Base-by-base conservation (phyloP, 2,888 invertebrate species). In the Cotesia congregata region DNA sequence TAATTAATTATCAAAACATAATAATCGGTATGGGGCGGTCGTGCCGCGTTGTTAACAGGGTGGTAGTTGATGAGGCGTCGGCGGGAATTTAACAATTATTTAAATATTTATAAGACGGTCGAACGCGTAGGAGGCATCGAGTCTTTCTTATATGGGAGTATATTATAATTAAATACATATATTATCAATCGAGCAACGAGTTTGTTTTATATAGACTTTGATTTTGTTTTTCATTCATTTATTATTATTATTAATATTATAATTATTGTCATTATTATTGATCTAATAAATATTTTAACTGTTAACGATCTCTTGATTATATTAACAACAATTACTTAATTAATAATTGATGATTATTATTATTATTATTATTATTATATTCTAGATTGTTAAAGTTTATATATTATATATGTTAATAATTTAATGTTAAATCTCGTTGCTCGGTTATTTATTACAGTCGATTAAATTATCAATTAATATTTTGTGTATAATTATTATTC, bases 1-100 rank as follows among this genome's bases (percentile, higher is more conserved):
- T 62, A 17, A n/a, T 60, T 20, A 62, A 62, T 62, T 15, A 62
- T 62, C 15, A 17, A n/a, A 20, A 20, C 15, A 62, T 59, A 62
- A 50, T 30, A 71, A 68, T 74, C 74, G 77, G 70, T 71, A 77
- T 74, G 77, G 77, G 74, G 77, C 77, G 77, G 77, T 76, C 68
- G 76, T 72, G 50, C 50, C 50, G 77, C 73, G 77, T 74, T 62
- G 74, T 38, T 50, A 20, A 64, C 74, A 69, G 65, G 71, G 50
- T 60, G 77, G 73, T 50, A 65, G 6, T 50, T 70, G 72, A 62
- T 60, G 41, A 70, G 67, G 74, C 70, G 74, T 71, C 74, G 77
- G 71, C 74, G 74, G 61, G 67, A 65, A 60, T 73, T 60, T 69
- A 20, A 9, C 30, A 40, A n/a, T 65, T 50, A 65, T 67, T 59